Evolutionary conservation across 2,113 vertebrate genomes (phyloP), one percentile per base, ranked within the genome.

Genomic region (Trematocara zebra): DNA sequence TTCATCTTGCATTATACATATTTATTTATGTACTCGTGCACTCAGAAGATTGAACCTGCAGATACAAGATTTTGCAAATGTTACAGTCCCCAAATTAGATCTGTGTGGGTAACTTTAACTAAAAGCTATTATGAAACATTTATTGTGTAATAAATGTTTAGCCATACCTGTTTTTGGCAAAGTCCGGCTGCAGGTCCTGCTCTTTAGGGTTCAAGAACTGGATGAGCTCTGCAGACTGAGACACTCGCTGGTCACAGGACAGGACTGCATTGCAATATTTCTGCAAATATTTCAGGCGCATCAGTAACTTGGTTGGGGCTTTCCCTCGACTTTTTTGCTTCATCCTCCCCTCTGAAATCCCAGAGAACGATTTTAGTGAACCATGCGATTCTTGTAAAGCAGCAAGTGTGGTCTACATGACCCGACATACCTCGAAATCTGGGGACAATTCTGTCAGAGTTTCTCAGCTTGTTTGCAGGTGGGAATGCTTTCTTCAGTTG

Each of bases 401-500:
- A 2, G 10, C n/a, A 33, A 26, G 40, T 47, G 67, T 11, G 14
- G 14, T 47, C 20, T 5, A 74, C 20, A 28, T 15, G 2, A 47
- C 20, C 4, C 6, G 12, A 51, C 67, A 11, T 49, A 96, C 96
- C 92, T 89, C 8, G 83, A 78, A 96, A 97, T 82, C 80, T 95
- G 7, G 96, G 96, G 80, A 97, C 86, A 74, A 94, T 53, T 88
- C 94, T 92, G 12, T 90, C 89, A 0, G 97, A 96, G 83, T 93
- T 97, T 33, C 90, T 94, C 0, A 96, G 88, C 15, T 96, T 96
- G 0, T 91, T 96, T 56, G 96, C 92, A 0, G 95, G 72, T 1
- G 96, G 96, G 84, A 97, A 99, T 12, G 89, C 93, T 80, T 95
- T 97, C 89, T 98, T 98, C 81, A 99, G 89, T n/a, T 92, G 93